Conservation (phyloP, 2,113 vertebrate genomes). For the Oreotrochilus melanogaster region DNA sequence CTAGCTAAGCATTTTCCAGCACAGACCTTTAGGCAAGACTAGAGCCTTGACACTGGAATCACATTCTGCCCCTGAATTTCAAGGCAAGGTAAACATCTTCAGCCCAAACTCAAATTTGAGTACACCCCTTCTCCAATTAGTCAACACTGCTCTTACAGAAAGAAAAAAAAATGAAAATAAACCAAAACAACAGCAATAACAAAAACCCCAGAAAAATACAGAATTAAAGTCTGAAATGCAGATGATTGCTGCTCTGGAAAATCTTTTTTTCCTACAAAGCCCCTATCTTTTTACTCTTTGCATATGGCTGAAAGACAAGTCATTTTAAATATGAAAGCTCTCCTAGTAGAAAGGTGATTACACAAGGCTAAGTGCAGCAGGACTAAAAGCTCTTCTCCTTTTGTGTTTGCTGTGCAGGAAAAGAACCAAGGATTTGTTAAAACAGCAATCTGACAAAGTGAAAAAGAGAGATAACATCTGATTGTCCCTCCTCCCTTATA, state of each 20-base stretch:
- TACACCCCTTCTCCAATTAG: not conserved
- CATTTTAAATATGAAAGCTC: not conserved
- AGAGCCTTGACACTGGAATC: not conserved
- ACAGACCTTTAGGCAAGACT: not conserved
- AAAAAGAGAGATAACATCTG: not conserved
- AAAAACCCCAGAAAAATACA: not conserved
- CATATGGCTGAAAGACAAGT: not conserved
- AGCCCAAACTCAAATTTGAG: not conserved
- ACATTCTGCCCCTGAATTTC: rapidly evolving
- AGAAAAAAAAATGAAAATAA: not conserved
- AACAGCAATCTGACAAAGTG: not conserved
- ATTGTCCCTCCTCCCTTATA: not conserved
- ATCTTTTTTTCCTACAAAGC: not conserved
- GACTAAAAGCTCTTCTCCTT: not conserved
- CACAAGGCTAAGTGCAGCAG: not conserved
- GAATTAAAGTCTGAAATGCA: not conserved
- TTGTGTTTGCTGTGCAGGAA: not conserved
- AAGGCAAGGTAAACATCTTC: not conserved
- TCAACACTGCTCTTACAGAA: not conserved
- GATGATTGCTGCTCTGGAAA: not conserved
- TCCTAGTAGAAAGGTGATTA: not conserved
- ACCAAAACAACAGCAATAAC: not conserved
- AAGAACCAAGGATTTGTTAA: not conserved
- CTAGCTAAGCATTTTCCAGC: not conserved
- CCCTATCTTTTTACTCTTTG: not conserved